These are phyloP conservation scores for Pemphigus obesinymphae DNA, from an alignment of 1,140 invertebrate genomes.

Conservation along the genomic window DNA sequence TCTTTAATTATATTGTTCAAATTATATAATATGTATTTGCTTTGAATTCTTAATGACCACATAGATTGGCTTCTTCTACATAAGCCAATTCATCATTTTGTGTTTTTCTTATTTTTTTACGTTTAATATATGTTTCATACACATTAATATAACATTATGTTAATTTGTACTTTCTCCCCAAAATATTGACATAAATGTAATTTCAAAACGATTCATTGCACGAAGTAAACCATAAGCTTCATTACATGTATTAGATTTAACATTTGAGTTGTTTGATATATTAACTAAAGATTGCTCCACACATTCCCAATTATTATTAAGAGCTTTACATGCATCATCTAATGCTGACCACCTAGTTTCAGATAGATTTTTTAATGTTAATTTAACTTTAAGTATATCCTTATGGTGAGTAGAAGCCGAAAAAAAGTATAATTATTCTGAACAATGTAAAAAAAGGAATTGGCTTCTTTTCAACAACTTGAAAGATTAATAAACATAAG, in stretches of 20 bases:
- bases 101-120: background rate
- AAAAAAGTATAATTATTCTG: slow-evolving; percentile 47
- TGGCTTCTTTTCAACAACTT: slow-evolving; percentile 22
- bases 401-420: slow-evolving; percentile 46
- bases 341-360: slow-evolving; percentile 44
- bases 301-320: background rate
- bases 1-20: background rate
- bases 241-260: background rate
- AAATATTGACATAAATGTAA: slow-evolving; percentile 38
- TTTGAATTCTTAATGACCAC: background rate
- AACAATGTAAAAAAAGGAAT: slow-evolving; percentile 46
- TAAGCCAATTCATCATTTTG: background rate
- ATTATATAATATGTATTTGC: background rate
- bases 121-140: slow-evolving; percentile 26
- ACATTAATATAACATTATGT: slow-evolving; percentile 2
- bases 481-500: no score
- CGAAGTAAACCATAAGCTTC: slow-evolving; percentile 18
- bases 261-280: slow-evolving; percentile 10
- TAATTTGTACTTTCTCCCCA: slow-evolving; percentile 35
- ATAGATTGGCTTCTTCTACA: background rate
- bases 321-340: slow-evolving; percentile 42
- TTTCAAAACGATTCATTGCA: slow-evolving; percentile 41
- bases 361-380: slow-evolving; percentile 41
- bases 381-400: slow-evolving; percentile 39
- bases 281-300: slow-evolving; percentile 1